Percentiles rank a stretch among this genome's conserved stretches.
Conservation (phyloP, 2,888 invertebrate genomes). For the Dynastes tityus region DNA sequence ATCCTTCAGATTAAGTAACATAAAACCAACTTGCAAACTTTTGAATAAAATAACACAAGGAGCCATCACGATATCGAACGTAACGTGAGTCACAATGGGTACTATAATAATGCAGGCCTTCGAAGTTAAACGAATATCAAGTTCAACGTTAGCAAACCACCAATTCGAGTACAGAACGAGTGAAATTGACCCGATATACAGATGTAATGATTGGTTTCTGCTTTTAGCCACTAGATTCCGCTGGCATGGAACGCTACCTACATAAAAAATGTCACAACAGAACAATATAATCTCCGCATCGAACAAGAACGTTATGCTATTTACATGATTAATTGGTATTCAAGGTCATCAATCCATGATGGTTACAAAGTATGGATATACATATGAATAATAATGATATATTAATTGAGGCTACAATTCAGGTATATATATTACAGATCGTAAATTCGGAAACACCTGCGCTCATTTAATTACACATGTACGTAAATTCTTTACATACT, state of each 20-base stretch:
- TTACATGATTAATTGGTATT: constrained; percentile 63
- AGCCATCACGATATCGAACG: not conserved
- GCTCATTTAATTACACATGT: no score
- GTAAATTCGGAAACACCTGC: no score
- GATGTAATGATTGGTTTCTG: constrained; percentile 58
- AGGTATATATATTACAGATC: not conserved
- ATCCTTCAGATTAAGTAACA: not conserved
- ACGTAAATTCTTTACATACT: no score
- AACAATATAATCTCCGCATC: constrained; percentile 64
- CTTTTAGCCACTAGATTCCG: constrained; percentile 71
- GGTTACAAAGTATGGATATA: constrained; percentile 14
- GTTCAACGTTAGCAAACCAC: constrained; percentile 25
- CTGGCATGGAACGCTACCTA: constrained; percentile 57
- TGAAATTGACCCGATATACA: constrained; percentile 24
- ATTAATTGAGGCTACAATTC: constrained; percentile 17
- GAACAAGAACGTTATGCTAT: constrained; percentile 68
- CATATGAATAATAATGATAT: constrained; percentile 15
- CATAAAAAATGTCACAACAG: constrained; percentile 65
- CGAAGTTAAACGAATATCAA: constrained; percentile 9
- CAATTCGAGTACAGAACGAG: constrained; percentile 28
- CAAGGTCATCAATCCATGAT: constrained; percentile 50
- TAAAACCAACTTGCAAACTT: no score
- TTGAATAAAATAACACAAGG: not conserved
- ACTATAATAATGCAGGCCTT: not conserved
- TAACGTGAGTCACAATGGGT: not conserved